phyloP scores from a whole-genome alignment of 2,888 invertebrate genomes.

The Noctua janthina region DNA sequence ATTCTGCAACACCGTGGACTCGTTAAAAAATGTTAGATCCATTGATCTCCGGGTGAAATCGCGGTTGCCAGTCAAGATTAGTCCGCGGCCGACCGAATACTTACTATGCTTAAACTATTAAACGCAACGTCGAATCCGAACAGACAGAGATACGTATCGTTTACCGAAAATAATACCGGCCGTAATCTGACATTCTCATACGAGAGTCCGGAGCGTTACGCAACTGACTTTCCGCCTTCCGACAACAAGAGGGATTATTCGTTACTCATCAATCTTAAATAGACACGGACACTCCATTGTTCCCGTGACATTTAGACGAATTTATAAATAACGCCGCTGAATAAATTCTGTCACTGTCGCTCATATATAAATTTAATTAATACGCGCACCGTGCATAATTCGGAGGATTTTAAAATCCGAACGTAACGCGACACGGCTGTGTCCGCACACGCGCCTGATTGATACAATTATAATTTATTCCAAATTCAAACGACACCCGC shows the following conservation, averaged over 20 bases:
- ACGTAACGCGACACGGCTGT: conserved; percentile 59
- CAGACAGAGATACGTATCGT: conserved; percentile 87
- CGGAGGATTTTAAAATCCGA: conserved; percentile 75
- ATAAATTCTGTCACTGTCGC: conserved; percentile 77
- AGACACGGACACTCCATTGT: conserved; percentile 87
- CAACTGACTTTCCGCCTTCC: conserved; percentile 84
- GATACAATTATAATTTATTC: conserved; percentile 78
- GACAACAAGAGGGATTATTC: conserved; percentile 83
- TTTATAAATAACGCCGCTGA: conserved; percentile 86
- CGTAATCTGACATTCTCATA: conserved; percentile 86
- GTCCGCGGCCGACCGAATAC: conserved; percentile 74
- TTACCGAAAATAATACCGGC: conserved; percentile 87
- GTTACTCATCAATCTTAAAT: conserved; percentile 89
- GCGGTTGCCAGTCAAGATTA: conserved; percentile 85
- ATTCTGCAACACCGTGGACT: conserved; percentile 69
- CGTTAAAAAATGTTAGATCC: conserved; percentile 59
- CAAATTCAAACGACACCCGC: conserved; percentile 79
- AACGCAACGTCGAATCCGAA: conserved; percentile 83
- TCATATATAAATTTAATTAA: conserved; percentile 82
- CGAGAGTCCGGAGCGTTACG: conserved; percentile 79
- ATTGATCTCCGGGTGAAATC: conserved; percentile 76
- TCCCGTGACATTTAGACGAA: conserved; percentile 89
- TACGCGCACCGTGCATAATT: conserved; percentile 75
- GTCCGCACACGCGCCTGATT: conserved; percentile 60
- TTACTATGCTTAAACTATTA: conserved; percentile 85